Percentiles rank a stretch among this genome's conserved stretches.
Evolutionary conservation across 2,888 invertebrate species (phyloP).

Genomic region (Schizaphis graminum): DNA sequence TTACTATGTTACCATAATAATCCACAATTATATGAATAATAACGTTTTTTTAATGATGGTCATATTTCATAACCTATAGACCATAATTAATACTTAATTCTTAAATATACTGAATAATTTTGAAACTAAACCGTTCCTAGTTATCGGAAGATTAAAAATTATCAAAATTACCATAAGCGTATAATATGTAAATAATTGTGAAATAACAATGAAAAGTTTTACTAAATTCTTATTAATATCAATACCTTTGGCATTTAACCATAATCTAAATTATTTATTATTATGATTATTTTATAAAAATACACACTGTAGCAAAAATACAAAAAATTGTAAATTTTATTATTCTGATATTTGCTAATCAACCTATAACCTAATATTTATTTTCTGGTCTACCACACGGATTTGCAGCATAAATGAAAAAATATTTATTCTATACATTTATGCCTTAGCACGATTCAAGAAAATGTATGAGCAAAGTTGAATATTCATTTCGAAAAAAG

Average conservation of each 20-base stretch:
- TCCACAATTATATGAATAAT: neutral
- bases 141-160: neutral
- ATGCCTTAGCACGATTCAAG: slow-evolving; percentile 34
- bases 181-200: neutral
- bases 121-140: neutral
- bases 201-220: neutral
- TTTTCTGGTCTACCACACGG: neutral
- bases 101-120: neutral
- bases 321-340: neutral
- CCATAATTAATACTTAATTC: neutral
- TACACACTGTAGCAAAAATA: neutral
- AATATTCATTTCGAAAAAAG: slow-evolving; percentile 29
- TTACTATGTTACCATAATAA: neutral
- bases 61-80: neutral
- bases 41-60: neutral
- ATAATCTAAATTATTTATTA: neutral
- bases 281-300: neutral
- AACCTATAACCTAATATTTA: neutral
- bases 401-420: slow-evolving; percentile 6
- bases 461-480: neutral
- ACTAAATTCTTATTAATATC: neutral
- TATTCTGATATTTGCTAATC: neutral
- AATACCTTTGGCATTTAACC: neutral
- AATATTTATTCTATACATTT: neutral
- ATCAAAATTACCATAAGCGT: neutral